Conservation (phyloP, 1,140 invertebrate genomes). For the Euura lappo region DNA sequence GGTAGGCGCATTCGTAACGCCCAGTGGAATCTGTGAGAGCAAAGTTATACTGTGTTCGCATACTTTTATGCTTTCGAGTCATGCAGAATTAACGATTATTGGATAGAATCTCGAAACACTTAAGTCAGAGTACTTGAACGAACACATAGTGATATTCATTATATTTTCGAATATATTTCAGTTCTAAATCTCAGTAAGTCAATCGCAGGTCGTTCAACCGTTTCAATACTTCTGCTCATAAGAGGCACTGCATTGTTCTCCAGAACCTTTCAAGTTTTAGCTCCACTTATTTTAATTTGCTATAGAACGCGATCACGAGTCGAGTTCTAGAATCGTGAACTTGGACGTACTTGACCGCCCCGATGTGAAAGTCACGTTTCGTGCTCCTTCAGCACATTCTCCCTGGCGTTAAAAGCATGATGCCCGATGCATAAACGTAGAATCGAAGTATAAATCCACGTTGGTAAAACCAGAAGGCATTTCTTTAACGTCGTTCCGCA, state of each 20-base stretch:
- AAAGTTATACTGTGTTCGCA: not conserved
- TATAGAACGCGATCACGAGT: no score
- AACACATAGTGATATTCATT: no score
- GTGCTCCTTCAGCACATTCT: not conserved
- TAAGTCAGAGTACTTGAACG: not conserved
- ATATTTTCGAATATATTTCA: no score
- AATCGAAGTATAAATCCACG: not conserved
- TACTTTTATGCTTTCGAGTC: not conserved
- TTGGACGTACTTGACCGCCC: conserved; percentile 10
- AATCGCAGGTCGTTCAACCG: no score
- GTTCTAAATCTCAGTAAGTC: no score
- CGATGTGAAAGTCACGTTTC: conserved; percentile 14
- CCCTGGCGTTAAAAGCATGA: not conserved
- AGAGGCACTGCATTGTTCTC: no score
- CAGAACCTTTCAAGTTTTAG: no score
- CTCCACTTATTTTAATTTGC: no score
- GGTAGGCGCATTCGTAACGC: not conserved
- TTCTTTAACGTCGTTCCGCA: not conserved
- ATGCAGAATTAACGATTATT: not conserved
- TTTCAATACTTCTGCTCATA: no score
- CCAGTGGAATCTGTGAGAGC: not conserved
- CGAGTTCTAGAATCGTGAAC: not conserved
- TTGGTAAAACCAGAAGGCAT: not conserved
- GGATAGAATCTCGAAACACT: not conserved
- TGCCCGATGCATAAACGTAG: not conserved